Base-by-base conservation (phyloP, 1,140 invertebrate species). In the Camponotus pennsylvanicus region DNA sequence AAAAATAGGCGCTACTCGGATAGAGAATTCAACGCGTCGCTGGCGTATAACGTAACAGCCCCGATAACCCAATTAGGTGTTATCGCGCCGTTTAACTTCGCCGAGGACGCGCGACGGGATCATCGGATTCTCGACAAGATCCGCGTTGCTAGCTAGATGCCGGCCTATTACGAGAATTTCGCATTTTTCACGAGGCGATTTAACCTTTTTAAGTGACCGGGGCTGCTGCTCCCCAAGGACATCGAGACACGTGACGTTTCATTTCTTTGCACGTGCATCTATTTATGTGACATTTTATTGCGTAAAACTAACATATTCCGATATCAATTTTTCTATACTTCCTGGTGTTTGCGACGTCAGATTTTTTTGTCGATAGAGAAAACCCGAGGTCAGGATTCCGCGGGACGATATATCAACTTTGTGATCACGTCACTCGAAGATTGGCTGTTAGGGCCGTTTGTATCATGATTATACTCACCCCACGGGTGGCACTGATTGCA, bases 391-490 rank as follows among this genome's bases (percentile, higher is more conserved):
- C 49, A 52, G 49, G 9, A 6, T 52, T 18, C 49, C 4, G 49
- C 4, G 13, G 13, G 0, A 4, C 15, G 15, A 15, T 49, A 49
- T 49, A 45, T 45, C 42, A 45, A 45, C 9, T 45, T 45, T 45
- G 42, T 9, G 9, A 52, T 52, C 4, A 52, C 4, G 15, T 18
- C 49, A 18, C 13, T 3, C 15, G 13, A 63, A 34, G 27, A 73
- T 73, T 59, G 7, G 13, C 57, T n/a, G 18, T 0, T 45, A 45
- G 7, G 40, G 55, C 21, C 3, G 13, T 15, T 57, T 45, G 32
- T 85, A 75, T 66, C 40, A 57, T 40, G 61, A 70, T 40, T 27
- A 86, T 87, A 89, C 88, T 93, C 85, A 93, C 93, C 93, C 93
- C 63, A 78, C 64, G 18, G 88, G 88, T 77, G 90, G 76, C 69